Conservation (phyloP, 2,888 invertebrate genomes). For the Drosophila meridionalis region DNA sequence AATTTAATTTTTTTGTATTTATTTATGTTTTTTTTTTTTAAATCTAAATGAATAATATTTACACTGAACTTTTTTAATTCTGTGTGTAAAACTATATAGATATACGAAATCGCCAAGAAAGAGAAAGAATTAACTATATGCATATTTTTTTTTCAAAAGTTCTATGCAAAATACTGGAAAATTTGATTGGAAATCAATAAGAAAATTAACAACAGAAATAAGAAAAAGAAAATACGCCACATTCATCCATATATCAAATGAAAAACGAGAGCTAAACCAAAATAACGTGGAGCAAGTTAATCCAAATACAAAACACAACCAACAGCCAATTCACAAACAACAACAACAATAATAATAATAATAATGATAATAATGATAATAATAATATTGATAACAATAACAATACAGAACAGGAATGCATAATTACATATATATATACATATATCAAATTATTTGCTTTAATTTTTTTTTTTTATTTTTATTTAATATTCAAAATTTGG, state of each 20-base stretch:
- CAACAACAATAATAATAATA: background rate
- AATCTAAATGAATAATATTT: slow-evolving; percentile 9
- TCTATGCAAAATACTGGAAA: slow-evolving; percentile 58
- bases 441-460: slow-evolving; percentile 46
- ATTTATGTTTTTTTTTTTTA: background rate
- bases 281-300: slow-evolving; percentile 15
- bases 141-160: slow-evolving; percentile 65
- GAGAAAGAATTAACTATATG: background rate
- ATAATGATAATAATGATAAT: background rate
- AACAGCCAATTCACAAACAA: slow-evolving; percentile 30
- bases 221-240: slow-evolving; percentile 69
- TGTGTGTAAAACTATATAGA: slow-evolving; percentile 28
- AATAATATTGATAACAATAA: slow-evolving; percentile 18
- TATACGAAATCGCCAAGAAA: slow-evolving; percentile 22
- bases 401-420: slow-evolving; percentile 43
- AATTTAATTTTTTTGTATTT: background rate
- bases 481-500: slow-evolving; percentile 9
- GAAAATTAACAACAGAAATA: background rate
- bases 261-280: background rate
- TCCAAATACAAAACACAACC: slow-evolving; percentile 32
- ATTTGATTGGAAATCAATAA: slow-evolving; percentile 30
- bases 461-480: background rate
- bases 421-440: slow-evolving; percentile 53
- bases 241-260: slow-evolving; percentile 65
- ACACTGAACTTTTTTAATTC: slow-evolving; percentile 7